Evolutionary conservation across 2,113 vertebrate species (phyloP).

Genomic region (Ifrita kowaldi): DNA sequence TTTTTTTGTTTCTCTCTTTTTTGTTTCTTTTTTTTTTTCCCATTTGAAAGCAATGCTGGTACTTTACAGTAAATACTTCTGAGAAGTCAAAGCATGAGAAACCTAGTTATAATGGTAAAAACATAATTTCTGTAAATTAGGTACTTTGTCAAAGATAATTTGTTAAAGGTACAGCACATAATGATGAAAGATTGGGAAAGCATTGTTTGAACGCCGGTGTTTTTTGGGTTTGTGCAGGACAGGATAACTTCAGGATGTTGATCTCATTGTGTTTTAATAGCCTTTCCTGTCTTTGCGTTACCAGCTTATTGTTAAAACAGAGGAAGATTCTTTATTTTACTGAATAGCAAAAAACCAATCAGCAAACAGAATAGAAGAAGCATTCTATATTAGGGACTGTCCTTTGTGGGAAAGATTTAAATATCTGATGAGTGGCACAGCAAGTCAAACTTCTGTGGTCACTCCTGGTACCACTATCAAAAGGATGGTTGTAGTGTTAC

Average conservation of each 20-base stretch:
- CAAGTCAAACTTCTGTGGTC: background rate
- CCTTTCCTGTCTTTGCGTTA: conserved; percentile 57
- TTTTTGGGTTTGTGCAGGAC: background rate
- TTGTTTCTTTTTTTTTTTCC: background rate
- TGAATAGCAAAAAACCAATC: background rate
- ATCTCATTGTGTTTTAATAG: background rate
- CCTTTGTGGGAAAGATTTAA: background rate
- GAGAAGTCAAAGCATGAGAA: background rate
- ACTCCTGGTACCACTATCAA: background rate
- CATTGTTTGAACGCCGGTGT: background rate
- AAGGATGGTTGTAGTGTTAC: background rate
- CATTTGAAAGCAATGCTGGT: background rate
- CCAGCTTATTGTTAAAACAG: conserved; percentile 17
- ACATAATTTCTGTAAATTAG: background rate
- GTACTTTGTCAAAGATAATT: background rate
- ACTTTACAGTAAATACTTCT: background rate
- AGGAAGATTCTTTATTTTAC: background rate
- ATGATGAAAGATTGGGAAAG: background rate
- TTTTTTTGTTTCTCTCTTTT: background rate
- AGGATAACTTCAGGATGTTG: conserved; percentile 29
- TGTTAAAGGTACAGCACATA: background rate
- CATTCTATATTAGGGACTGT: background rate
- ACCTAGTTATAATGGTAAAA: background rate
- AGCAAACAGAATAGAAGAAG: background rate
- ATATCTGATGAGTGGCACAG: background rate